Evolutionary conservation across 2,113 vertebrate species (phyloP).

Genomic region (Clarias macrocephalus): DNA sequence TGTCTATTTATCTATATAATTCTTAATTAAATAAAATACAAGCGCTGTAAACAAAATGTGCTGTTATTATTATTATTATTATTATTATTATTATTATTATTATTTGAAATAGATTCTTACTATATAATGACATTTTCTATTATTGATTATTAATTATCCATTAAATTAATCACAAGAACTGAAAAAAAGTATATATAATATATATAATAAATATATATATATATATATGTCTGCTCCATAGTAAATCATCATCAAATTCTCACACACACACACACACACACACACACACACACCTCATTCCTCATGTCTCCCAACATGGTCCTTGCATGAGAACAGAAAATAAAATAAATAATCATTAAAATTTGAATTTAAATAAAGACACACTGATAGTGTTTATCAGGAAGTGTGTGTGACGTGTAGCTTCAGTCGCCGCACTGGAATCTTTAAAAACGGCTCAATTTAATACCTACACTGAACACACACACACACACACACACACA

Average conservation of each 20-base stretch:
- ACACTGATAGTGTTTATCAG: neutral
- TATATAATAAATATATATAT: too few relatives aligned
- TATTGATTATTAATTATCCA: too few relatives aligned
- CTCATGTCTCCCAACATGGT: neutral
- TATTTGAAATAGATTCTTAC: too few relatives aligned
- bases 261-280: conserved; percentile 2
- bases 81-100: too few relatives aligned
- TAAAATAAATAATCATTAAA: too few relatives aligned
- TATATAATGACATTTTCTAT: too few relatives aligned
- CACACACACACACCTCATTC: neutral
- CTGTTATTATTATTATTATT: too few relatives aligned
- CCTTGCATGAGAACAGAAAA: neutral
- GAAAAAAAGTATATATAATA: too few relatives aligned
- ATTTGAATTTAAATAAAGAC: neutral
- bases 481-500: neutral
- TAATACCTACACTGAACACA: neutral
- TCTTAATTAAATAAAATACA: too few relatives aligned
- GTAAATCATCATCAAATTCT: neutral
- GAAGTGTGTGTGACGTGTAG: neutral
- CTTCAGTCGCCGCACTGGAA: neutral
- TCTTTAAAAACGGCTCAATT: neutral
- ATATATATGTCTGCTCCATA: neutral
- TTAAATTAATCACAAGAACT: too few relatives aligned
- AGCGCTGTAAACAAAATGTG: too few relatives aligned
- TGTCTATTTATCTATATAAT: too few relatives aligned